Evolutionary conservation across 2,888 invertebrate genomes (phyloP), one percentile per base, ranked within the genome.

Genomic region (Ectobius pallidus): DNA sequence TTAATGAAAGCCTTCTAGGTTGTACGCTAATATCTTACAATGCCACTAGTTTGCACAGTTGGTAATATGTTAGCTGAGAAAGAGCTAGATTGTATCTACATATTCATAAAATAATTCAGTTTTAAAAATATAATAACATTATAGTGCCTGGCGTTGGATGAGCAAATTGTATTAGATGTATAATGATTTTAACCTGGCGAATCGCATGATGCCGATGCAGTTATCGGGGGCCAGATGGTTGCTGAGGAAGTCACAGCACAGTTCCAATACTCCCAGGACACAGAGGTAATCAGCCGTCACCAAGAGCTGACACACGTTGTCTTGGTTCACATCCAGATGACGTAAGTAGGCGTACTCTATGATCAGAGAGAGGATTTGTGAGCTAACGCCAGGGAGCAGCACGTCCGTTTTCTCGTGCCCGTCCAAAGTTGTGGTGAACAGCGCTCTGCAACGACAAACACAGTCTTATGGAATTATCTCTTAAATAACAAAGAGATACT

Each of bases 251-350:
- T 92, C 89, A 79, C 92, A 92, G 82, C 96, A 96, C 22, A 92
- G 86, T 76, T 92, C 89, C 68, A 95, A 86, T 58, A 96, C 89
- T 0, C 94, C 94, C 61, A 92, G 85, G 77, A 96, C 92, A 78
- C 93, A 91, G 70, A 97, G 89, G 81, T 95, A 96, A 84, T 97
- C 96, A 2, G 96, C 94, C 0, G 93, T 91, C 78, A 92, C 90
- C 49, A 96, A 86, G 16, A 97, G 85, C 79, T 91, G 89, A 79
- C 92, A 91, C 0, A 96, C 95, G 80, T 95, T 96, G 39, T 90
- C 88, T 44, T 89, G 88, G 73, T 87, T 91, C 27, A 97, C 88
- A 74, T 90, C 89, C 70, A 94, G 88, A 76, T 90, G 90, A 69
- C 95, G 87, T 52, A 95, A 85, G 83, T 97, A 97, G 0, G 95